These are phyloP conservation scores for Planococcus citri DNA, from an alignment of 1,140 invertebrate species.

Conservation along the genomic window DNA sequence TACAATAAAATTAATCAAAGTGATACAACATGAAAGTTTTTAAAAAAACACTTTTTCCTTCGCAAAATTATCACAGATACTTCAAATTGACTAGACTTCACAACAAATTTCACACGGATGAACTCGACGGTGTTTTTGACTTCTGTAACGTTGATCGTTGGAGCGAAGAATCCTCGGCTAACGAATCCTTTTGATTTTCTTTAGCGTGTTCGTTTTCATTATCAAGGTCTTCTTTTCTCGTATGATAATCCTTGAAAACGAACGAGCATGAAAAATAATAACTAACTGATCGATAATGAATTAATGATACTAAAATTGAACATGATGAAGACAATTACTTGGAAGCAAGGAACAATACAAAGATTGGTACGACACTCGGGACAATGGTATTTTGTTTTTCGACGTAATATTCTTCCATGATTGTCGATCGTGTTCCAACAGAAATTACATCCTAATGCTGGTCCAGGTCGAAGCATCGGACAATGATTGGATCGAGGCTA, in stretches of 20 bases:
- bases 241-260: neutral
- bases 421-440: slow-evolving; percentile 77
- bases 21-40: neutral
- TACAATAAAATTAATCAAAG: neutral
- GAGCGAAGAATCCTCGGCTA: neutral
- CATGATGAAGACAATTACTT: too few relatives aligned
- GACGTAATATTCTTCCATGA: slow-evolving; percentile 58
- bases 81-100: slow-evolving; percentile 15
- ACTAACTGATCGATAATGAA: neutral
- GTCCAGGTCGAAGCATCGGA: slow-evolving; percentile 60
- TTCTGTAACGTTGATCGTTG: neutral
- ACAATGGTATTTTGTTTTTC: slow-evolving; percentile 79
- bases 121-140: neutral
- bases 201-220: neutral
- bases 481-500: slow-evolving; percentile 46
- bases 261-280: neutral
- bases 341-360: slow-evolving; percentile 74
- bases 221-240: neutral
- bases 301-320: neutral
- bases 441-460: slow-evolving; percentile 69
- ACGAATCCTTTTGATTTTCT: neutral
- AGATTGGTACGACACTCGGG: slow-evolving; percentile 74
- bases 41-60: neutral
- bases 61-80: slow-evolving; percentile 11
- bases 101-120: neutral